Evolutionary conservation across 1,140 invertebrate genomes (phyloP).

Genomic region (Metopolophium dirhodum): DNA sequence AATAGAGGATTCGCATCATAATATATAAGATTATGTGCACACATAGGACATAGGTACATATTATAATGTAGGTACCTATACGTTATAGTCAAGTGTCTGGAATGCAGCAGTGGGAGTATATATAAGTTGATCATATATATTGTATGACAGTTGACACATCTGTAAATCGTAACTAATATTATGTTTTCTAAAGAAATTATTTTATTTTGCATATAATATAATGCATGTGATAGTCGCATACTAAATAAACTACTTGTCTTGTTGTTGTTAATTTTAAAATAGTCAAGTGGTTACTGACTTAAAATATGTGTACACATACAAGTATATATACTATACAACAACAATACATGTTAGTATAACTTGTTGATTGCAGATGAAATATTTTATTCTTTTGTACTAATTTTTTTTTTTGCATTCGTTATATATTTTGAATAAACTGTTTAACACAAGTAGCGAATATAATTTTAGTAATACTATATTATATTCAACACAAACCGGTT

Average conservation of each 20-base stretch:
- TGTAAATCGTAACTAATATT: constrained; percentile 18
- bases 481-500: neutral
- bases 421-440: neutral
- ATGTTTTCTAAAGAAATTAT: constrained; percentile 25
- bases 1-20: neutral
- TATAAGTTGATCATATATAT: neutral
- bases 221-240: neutral
- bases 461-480: neutral
- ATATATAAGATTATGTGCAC: neutral
- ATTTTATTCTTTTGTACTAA: neutral
- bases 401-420: neutral
- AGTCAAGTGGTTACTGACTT: constrained; percentile 6
- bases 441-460: neutral
- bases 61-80: neutral
- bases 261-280: neutral
- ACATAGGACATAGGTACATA: neutral
- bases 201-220: constrained; percentile 30
- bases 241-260: constrained; percentile 32
- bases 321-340: neutral
- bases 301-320: neutral
- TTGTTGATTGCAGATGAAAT: constrained; percentile 3
- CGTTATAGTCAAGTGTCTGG: neutral
- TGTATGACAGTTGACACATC: neutral
- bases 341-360: neutral
- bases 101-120: neutral